Evolutionary conservation across 2,113 vertebrate species (phyloP), one percentile per base, ranked within the genome.

Genomic region (Montifringilla adamsi): DNA sequence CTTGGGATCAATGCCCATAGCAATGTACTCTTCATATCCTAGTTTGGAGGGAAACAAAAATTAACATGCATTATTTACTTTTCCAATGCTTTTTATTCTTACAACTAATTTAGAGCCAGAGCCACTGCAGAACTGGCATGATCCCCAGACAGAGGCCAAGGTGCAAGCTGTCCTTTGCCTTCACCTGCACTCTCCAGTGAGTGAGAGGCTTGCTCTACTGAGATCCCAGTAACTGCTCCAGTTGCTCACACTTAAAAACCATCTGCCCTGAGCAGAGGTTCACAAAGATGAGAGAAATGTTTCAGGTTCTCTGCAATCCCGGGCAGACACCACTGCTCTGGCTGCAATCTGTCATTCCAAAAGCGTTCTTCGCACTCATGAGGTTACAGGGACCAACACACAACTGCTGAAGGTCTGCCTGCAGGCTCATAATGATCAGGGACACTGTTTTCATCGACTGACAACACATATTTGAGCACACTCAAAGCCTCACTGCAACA

Each of bases 1-100:
- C 95, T 98, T 98, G 39, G 98, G 98, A 84, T 98, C 96, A 67
- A 99, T 98, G 37, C 98, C 98, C 96, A 99, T 95, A 62, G 89
- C 81, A 84, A 99, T 97, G 95, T 99, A 99, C 13, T 99, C 96
- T 60, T 98, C 97, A 92, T 99, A 99, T 26, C 96, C 99, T 99
- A 97, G 86, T 96, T 88, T 94, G 85, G 84, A 63, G 87, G 35
- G 46, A 88, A 96, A 79, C 44, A 79, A 39, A 62, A 97, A 46
- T 80, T 75, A 90, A 87, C 60, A 82, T 43, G 18, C n/a, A 47
- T 76, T 27, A 44, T 30, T 95, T 53, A 79, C 68, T 75, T 46
- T 76, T 60, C 77, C 44, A 11, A 9, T 19, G 44, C 13, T 89
- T 85, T 85, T 93, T 88, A 74, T 89, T 56, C 28, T 92, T 88